phyloP scores from a whole-genome alignment of 2,888 invertebrate genomes.

The Melieria picta region DNA sequence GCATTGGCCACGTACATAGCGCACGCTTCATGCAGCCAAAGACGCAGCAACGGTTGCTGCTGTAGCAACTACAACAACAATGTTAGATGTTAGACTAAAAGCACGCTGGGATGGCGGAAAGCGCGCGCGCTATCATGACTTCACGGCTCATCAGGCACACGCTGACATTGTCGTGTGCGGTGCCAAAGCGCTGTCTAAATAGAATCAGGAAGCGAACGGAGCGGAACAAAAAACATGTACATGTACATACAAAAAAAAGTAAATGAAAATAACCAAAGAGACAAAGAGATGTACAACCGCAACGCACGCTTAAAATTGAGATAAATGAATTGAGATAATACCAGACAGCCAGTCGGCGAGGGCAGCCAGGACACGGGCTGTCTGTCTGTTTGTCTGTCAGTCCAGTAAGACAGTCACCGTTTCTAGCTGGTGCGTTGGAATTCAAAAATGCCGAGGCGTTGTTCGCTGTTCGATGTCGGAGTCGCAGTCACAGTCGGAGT shows the following conservation, averaged over 20 bases:
- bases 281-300: not conserved
- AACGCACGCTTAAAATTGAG: slow-evolving; percentile 38
- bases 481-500: not conserved
- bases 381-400: not conserved
- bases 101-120: too few species aligned
- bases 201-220: too few species aligned
- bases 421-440: too few species aligned
- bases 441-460: too few species aligned
- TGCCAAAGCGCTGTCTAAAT: too few species aligned
- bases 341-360: not conserved
- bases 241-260: not conserved
- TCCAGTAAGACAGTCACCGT: too few species aligned
- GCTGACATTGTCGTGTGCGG: not conserved
- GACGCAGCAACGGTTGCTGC: too few species aligned
- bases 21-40: too few species aligned
- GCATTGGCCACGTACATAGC: too few species aligned
- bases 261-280: not conserved
- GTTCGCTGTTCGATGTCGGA: too few species aligned
- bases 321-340: slow-evolving; percentile 43
- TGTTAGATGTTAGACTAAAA: too few species aligned
- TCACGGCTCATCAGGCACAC: slow-evolving; percentile 29
- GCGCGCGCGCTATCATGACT: slow-evolving; percentile 23
- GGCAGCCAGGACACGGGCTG: not conserved
- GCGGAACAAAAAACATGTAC: not conserved
- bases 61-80: too few species aligned